A percentile compares a stretch with the other conserved stretches of the same genome.
Conservation (phyloP, 1,140 invertebrate species). For the Ylistrum balloti region DNA sequence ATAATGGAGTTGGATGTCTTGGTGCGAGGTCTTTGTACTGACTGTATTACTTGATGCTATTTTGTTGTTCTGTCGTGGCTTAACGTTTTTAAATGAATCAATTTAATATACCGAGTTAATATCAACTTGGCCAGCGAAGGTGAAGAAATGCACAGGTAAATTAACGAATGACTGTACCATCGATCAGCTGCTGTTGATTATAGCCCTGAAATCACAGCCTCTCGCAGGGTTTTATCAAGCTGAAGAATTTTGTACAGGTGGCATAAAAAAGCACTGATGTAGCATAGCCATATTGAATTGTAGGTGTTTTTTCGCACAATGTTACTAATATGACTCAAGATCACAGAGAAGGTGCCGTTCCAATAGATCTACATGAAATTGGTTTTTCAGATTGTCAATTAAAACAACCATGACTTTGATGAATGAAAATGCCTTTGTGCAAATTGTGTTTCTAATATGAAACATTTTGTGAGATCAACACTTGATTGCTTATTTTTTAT, state of each 20-base stretch:
- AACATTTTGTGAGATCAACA: constrained; percentile 17
- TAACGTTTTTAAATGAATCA: constrained; percentile 22
- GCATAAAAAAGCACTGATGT: constrained; percentile 26
- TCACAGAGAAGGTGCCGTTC: background rate
- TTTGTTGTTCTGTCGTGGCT: background rate
- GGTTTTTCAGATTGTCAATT: constrained; percentile 39
- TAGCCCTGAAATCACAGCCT: background rate
- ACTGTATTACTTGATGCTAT: background rate
- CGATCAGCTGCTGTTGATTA: constrained; percentile 13
- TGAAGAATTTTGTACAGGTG: constrained; percentile 38
- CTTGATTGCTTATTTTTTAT: constrained; percentile 19
- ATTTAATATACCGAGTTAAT: background rate
- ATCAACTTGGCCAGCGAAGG: constrained; percentile 10
- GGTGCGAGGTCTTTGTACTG: constrained; percentile 14
- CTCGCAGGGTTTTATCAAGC: background rate
- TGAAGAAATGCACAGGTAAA: constrained; percentile 28
- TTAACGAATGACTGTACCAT: background rate
- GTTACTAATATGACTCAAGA: background rate
- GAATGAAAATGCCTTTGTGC: constrained; percentile 38
- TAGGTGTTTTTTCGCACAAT: background rate
- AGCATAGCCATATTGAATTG: constrained; percentile 39
- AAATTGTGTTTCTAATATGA: constrained; percentile 34
- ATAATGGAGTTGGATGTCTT: constrained; percentile 33
- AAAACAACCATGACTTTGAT: constrained; percentile 18
- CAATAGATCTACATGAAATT: constrained; percentile 5